A percentile compares a stretch with the other conserved stretches of the same genome.
These are phyloP conservation scores for Drosophila trapezifrons DNA, from an alignment of 1,140 invertebrate species.

Conservation along the genomic window DNA sequence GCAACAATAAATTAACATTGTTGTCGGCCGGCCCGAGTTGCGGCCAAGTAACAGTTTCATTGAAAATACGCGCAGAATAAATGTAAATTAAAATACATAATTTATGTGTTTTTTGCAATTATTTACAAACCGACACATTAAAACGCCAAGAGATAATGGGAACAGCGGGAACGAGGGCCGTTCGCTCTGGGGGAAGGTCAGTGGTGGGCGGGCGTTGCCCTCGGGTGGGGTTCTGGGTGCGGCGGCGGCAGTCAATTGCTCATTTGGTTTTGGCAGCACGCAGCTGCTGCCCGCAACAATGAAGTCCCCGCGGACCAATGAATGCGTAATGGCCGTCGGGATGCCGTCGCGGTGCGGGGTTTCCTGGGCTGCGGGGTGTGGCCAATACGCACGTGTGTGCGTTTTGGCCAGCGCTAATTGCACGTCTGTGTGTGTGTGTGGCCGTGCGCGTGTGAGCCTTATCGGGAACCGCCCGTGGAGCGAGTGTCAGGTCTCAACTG, in stretches of 20 bases:
- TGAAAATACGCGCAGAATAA: constrained; percentile 74
- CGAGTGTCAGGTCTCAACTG: constrained; percentile 67
- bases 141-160: constrained; percentile 73
- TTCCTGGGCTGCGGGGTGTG: constrained; percentile 15
- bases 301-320: constrained; percentile 75
- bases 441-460: constrained; percentile 54
- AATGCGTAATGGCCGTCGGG: constrained; percentile 72
- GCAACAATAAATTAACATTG: constrained; percentile 63
- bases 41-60: constrained; percentile 54
- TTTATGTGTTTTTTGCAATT: constrained; percentile 78
- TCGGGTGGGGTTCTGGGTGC: constrained; percentile 4
- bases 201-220: constrained; percentile 7
- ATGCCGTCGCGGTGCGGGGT: neutral
- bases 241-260: constrained; percentile 71
- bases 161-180: neutral
- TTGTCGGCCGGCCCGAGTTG: constrained; percentile 19
- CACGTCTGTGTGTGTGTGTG: constrained; percentile 35
- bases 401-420: constrained; percentile 48
- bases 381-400: constrained; percentile 22
- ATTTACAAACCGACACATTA: constrained; percentile 82
- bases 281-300: constrained; percentile 69
- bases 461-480: constrained; percentile 38
- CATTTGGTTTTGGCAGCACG: constrained; percentile 81
- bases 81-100: constrained; percentile 83
- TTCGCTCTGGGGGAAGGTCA: constrained; percentile 12